A percentile compares a stretch with the other conserved stretches of the same genome.
phyloP scores from a whole-genome alignment of 2,888 invertebrate species.

The Pomacea canaliculata region DNA sequence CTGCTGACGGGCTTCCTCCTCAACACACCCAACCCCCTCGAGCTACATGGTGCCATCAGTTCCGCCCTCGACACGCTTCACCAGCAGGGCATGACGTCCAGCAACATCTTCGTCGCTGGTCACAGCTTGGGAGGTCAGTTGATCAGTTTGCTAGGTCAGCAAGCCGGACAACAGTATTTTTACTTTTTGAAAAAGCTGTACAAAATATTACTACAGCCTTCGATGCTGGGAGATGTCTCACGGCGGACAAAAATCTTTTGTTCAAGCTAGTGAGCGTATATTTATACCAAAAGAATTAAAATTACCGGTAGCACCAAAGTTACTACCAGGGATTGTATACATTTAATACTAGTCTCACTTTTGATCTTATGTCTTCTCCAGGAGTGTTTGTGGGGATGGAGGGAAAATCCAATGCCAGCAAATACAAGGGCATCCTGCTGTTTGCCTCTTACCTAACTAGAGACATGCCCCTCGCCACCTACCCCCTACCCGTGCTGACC shows the following conservation, averaged over 20 bases:
- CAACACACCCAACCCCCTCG: constrained; percentile 44
- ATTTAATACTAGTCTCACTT: too few species aligned
- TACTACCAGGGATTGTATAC: too few species aligned
- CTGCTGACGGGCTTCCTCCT: constrained; percentile 44
- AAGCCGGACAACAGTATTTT: too few species aligned
- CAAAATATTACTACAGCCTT: too few species aligned
- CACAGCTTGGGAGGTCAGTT: constrained; percentile 56
- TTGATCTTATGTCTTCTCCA: constrained; percentile 12
- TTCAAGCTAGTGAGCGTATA: too few species aligned
- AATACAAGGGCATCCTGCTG: constrained; percentile 46
- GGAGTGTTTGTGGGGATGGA: constrained; percentile 46
- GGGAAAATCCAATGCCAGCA: constrained; percentile 31
- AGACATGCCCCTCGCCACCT: constrained; percentile 38
- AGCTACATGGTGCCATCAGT: constrained; percentile 38
- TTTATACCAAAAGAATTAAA: too few species aligned
- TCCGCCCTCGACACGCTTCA: constrained; percentile 37
- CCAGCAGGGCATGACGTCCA: constrained; percentile 42
- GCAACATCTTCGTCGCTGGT: constrained; percentile 49
- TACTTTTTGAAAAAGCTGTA: too few species aligned
- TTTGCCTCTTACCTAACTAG: constrained; percentile 49
- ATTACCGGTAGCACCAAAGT: too few species aligned
- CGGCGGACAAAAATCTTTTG: too few species aligned
- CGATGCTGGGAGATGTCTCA: too few species aligned
- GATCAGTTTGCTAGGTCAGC: neutral
- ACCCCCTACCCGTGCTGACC: constrained; percentile 52